Base-by-base conservation (phyloP, 1,140 invertebrate genomes). In the Drosophila guanche region DNA sequence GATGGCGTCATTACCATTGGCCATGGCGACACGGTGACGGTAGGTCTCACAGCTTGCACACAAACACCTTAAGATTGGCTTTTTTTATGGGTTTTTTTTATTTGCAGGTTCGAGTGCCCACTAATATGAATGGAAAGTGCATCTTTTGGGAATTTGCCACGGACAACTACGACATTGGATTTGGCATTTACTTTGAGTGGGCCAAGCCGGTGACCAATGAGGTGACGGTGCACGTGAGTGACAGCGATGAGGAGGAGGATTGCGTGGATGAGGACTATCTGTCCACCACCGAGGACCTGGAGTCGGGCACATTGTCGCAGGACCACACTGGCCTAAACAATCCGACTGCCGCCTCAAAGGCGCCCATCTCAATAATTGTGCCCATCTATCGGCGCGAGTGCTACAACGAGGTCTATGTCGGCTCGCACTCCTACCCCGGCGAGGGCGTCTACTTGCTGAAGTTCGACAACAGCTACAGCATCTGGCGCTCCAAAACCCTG, bases 71-170 rank as follows among this genome's bases (percentile, higher is more conserved):
- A 4, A 37, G 10, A 37, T 37, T 37, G 25, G 5, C 5, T 4
- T 29, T 8, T 6, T 1, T 23, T 41, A 16, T 56, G 1, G 12
- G 41, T 0, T n/a, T 6, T 4, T n/a, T 7, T 1, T 5, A n/a
- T 4, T 27, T 8, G n/a, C 27, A 91, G 90, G 90, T 99, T 1
- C 93, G 98, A 57, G 99, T 99, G 23, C 99, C 99, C 12, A 99
- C 99, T 0, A 98, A 99, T 91, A 94, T 96, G 73, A 96, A 98
- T 86, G 99, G 98, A 0, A 95, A 95, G 1, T 97, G 97, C 88
- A 92, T 99, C n/a, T 99, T 98, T 92, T 99, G 99, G 99, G 99
- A 99, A 93, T 99, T 99, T 92, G 98, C 98, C 6, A 99, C 99
- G 0, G 99, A 99, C 91, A 95, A 95, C 83, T 99, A 99, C 92